Conservation (phyloP, 64 coral and sea anemone genomes). For the Actinia tenebrosa region DNA sequence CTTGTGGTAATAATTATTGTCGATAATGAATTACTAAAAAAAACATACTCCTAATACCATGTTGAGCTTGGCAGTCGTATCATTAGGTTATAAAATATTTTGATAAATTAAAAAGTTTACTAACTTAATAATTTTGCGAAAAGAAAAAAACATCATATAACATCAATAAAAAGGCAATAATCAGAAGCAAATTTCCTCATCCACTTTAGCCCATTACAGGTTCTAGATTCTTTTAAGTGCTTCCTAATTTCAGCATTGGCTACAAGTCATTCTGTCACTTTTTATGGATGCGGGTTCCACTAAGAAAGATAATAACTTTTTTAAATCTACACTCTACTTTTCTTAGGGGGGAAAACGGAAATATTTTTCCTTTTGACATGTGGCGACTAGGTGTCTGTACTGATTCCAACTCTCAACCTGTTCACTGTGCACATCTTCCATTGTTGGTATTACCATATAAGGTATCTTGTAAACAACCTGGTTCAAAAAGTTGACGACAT, state of each 20-base stretch:
- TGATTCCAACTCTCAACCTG: conserved; percentile 26
- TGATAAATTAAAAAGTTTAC: too few relatives aligned
- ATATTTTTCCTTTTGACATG: conserved; percentile 35
- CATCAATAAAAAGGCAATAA: too few relatives aligned
- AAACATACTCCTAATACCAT: too few relatives aligned
- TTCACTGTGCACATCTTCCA: background rate
- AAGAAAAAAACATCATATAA: too few relatives aligned
- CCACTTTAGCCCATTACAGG: background rate
- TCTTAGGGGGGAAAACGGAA: background rate
- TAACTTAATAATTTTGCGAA: too few relatives aligned
- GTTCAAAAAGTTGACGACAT: conserved; percentile 36
- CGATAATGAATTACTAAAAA: too few relatives aligned
- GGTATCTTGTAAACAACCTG: conserved; percentile 35
- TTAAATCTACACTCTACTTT: background rate
- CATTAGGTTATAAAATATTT: too few relatives aligned
- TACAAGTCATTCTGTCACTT: background rate
- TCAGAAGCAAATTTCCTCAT: background rate
- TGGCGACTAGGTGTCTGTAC: conserved; percentile 31
- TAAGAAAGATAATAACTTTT: background rate
- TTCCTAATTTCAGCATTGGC: background rate
- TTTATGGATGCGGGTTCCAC: background rate
- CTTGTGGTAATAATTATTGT: too few relatives aligned
- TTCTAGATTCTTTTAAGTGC: background rate
- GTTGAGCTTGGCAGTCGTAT: too few relatives aligned
- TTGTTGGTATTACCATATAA: conserved; percentile 38